A percentile compares a stretch with the other conserved stretches of the same genome.
These are phyloP conservation scores for Syngnathus scovelli DNA, from an alignment of 2,113 vertebrate species.

Conservation along the genomic window DNA sequence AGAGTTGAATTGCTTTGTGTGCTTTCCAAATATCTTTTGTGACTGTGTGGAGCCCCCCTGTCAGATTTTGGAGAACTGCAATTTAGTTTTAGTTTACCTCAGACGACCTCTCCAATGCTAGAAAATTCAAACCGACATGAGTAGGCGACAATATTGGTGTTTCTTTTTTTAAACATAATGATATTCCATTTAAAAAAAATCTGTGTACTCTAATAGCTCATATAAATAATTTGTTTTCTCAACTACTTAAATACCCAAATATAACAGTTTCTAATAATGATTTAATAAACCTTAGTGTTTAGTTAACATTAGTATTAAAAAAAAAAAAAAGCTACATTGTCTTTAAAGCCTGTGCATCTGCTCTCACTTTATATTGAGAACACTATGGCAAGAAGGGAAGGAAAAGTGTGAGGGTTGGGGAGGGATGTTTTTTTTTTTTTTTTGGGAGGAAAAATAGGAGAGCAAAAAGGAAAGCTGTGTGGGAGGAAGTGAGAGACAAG, in stretches of 20 bases:
- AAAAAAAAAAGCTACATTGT: conserved; percentile 13
- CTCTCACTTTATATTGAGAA: conserved; percentile 38
- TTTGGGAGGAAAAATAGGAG: conserved; percentile 11
- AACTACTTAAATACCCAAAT: neutral
- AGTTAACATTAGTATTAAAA: neutral
- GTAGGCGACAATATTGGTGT: neutral
- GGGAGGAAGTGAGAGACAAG: conserved; percentile 50
- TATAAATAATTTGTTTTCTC: neutral
- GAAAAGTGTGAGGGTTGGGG: conserved; percentile 11
- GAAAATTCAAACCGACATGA: neutral
- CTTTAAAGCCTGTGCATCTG: conserved; percentile 27
- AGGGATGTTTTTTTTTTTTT: neutral
- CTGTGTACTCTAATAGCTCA: neutral
- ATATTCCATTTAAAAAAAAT: neutral
- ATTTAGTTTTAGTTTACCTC: neutral
- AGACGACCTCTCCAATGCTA: neutral
- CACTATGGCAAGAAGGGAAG: conserved; percentile 19
- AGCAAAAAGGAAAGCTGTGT: conserved; percentile 22
- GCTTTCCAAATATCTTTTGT: neutral
- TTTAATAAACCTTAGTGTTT: neutral
- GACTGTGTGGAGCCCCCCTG: neutral
- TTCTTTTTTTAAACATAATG: neutral
- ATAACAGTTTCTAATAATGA: neutral
- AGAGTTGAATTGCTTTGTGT: neutral
- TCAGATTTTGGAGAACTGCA: conserved; percentile 4